A percentile compares a stretch with the other conserved stretches of the same genome.
phyloP scores from a whole-genome alignment of 2,113 vertebrate species.

The Spea bombifrons region DNA sequence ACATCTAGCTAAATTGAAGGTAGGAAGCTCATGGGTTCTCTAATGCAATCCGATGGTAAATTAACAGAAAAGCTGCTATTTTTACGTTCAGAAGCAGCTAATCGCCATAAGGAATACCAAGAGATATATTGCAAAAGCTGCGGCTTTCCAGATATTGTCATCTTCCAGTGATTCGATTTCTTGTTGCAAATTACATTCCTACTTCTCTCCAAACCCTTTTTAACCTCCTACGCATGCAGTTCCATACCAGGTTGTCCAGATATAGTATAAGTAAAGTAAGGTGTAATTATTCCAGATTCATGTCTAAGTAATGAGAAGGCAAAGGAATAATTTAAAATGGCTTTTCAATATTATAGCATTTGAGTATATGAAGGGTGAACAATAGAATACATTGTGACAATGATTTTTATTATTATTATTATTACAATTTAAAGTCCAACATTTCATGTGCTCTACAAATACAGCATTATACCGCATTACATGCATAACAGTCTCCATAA shows the following conservation, averaged over 20 bases:
- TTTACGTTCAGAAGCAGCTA: neutral
- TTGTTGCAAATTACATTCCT: slow-evolving; percentile 5
- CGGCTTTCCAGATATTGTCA: neutral
- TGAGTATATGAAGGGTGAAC: too few relatives aligned
- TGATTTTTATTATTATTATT: too few relatives aligned
- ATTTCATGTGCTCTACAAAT: too few relatives aligned
- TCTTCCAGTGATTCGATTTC: neutral
- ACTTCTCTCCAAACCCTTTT: neutral
- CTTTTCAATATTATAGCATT: too few relatives aligned
- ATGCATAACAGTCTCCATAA: too few relatives aligned
- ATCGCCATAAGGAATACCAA: neutral
- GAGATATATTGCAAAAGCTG: neutral
- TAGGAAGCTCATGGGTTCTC: neutral
- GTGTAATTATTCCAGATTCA: too few relatives aligned
- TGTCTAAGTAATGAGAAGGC: too few relatives aligned
- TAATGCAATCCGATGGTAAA: neutral
- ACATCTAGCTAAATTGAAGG: too few relatives aligned
- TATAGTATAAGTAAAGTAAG: neutral
- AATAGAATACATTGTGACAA: too few relatives aligned
- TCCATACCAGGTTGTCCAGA: neutral
- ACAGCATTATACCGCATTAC: too few relatives aligned
- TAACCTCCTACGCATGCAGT: neutral
- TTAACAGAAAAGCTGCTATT: neutral
- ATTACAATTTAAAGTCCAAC: too few relatives aligned
- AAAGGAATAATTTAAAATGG: too few relatives aligned